These are phyloP conservation scores for Mormyrus hasselquistii DNA, from an alignment of 2,797 vertebrate genomes.

Conservation along the genomic window DNA sequence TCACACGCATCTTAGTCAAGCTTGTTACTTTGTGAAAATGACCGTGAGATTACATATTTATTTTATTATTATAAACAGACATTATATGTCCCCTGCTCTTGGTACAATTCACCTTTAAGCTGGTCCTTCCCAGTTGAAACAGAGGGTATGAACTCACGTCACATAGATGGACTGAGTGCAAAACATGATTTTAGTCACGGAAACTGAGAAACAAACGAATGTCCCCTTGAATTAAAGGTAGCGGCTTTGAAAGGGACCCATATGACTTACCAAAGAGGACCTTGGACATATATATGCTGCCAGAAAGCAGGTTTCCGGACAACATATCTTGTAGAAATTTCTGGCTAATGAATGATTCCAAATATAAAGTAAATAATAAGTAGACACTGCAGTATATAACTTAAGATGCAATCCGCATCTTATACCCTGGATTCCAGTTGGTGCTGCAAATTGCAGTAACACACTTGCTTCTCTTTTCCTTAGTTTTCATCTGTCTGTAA, in stretches of 20 bases:
- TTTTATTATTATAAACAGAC: too few species aligned
- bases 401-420: neutral
- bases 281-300: neutral
- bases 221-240: neutral
- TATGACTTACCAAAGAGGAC: neutral
- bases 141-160: neutral
- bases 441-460: neutral
- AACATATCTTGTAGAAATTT: neutral
- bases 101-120: neutral
- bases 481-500: neutral
- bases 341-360: neutral
- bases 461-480: neutral
- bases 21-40: neutral
- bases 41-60: neutral
- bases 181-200: neutral
- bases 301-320: neutral
- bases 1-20: neutral
- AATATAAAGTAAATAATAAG: neutral
- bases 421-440: neutral
- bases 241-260: neutral
- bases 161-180: neutral
- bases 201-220: neutral
- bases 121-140: neutral
- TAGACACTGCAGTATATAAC: neutral
- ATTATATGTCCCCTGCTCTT: neutral